Evolutionary conservation across 2,888 invertebrate species (phyloP).

Genomic region (Odontocolon sp.): DNA sequence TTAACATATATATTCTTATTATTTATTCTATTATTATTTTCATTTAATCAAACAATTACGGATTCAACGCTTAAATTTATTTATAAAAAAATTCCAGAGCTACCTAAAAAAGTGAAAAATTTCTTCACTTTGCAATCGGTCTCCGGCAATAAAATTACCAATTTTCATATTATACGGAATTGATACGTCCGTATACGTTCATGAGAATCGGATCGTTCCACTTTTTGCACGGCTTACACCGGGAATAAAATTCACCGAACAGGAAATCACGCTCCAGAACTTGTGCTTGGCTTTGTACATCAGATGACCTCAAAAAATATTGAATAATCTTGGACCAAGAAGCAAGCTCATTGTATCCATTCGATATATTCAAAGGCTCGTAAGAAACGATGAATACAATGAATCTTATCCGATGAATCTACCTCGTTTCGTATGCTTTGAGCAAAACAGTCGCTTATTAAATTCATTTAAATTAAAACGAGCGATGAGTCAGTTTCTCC

Average conservation of each 20-base stretch:
- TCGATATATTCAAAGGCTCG: slow-evolving; percentile 15
- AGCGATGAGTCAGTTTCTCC: slow-evolving; percentile 60
- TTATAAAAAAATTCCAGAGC: too few species aligned
- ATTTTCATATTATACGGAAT: slow-evolving; percentile 3
- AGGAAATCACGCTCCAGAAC: slow-evolving; percentile 44
- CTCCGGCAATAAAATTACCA: slow-evolving; percentile 15
- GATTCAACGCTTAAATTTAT: too few species aligned
- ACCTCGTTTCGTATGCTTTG: slow-evolving; percentile 55
- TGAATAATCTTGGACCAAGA: slow-evolving; percentile 30
- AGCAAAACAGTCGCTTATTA: slow-evolving; percentile 36
- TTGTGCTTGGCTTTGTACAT: slow-evolving; percentile 28
- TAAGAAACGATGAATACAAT: slow-evolving; percentile 32
- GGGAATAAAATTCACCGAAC: slow-evolving; percentile 27
- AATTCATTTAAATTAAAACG: slow-evolving; percentile 57
- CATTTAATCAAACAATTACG: too few species aligned
- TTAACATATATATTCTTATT: too few species aligned
- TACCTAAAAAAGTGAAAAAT: too few species aligned
- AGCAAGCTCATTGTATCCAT: background rate
- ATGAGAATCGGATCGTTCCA: slow-evolving; percentile 33
- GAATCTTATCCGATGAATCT: slow-evolving; percentile 53
- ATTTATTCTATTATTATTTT: too few species aligned
- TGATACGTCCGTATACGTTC: background rate
- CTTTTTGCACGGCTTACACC: slow-evolving; percentile 5
- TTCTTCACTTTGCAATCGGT: background rate
- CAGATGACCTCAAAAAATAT: slow-evolving; percentile 32